A percentile compares a stretch with the other conserved stretches of the same genome.
These are phyloP conservation scores for Saccostrea echinata DNA, from an alignment of 1,140 invertebrate genomes.

Conservation along the genomic window DNA sequence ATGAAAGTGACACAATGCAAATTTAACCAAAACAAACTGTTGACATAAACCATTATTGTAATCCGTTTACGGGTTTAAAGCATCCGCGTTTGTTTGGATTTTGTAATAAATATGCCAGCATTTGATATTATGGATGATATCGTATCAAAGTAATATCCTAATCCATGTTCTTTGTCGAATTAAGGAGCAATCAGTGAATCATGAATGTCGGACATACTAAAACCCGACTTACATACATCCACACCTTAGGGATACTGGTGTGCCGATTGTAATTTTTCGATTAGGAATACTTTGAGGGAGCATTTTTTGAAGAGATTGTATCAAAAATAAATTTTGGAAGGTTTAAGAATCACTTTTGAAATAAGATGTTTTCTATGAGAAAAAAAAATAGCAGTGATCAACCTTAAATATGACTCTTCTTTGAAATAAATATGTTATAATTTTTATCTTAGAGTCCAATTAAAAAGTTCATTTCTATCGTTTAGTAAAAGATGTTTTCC, in stretches of 20 bases:
- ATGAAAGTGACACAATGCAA: slow-evolving; percentile 4
- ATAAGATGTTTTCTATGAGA: too few relatives aligned
- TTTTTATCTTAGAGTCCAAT: too few relatives aligned
- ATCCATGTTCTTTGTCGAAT: not conserved
- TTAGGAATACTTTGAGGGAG: too few relatives aligned
- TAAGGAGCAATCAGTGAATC: not conserved
- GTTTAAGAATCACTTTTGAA: too few relatives aligned
- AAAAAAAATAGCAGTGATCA: too few relatives aligned
- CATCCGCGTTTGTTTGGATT: slow-evolving; percentile 27
- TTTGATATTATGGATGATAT: not conserved
- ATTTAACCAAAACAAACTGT: not conserved
- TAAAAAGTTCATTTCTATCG: too few relatives aligned
- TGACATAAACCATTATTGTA: slow-evolving; percentile 22
- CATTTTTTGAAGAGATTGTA: too few relatives aligned
- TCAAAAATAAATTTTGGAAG: too few relatives aligned
- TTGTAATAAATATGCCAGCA: slow-evolving; percentile 24
- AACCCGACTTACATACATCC: not conserved
- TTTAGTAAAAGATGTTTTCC: too few relatives aligned
- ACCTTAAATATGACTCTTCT: too few relatives aligned
- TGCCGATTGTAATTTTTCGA: too few relatives aligned
- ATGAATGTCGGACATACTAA: not conserved
- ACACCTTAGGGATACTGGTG: not conserved
- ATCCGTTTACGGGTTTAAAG: slow-evolving; percentile 30
- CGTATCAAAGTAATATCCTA: slow-evolving; percentile 16
- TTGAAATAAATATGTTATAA: too few relatives aligned